Base-by-base conservation (phyloP, 2,888 invertebrate species). In the Eupithecia insigniata region DNA sequence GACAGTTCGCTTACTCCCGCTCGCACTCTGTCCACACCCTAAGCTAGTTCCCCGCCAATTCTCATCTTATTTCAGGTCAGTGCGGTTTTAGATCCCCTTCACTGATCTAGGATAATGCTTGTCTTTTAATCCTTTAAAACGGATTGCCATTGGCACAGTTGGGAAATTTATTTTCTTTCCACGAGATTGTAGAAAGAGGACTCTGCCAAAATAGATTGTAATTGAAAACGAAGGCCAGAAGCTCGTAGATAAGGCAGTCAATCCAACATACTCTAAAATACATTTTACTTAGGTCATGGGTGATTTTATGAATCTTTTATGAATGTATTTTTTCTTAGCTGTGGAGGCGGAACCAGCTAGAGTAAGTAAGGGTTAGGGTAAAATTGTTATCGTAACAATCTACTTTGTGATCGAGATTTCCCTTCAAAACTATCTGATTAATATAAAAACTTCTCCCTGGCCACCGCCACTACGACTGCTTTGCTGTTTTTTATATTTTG, bases 61-160 rank as follows among this genome's bases (percentile, higher is more conserved):
- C 70, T 77, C 72, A 78, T 76, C 76, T 75, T 67, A 77, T 71
- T 77, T 74, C 67, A 75, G 77, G 74, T 74, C 72, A 69, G 73
- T 70, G 76, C 74, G 74, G 77, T 72, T 76, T 74, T 68, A 74
- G 71, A 73, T 66, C 74, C 75, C 71, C 70, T 66, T 61, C 73
- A 71, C 77, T 77, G 77, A 77, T 74, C 78, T 76, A 73, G 77
- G 73, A 76, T 77, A 77, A 73, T 75, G 73, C 70, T 70, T 64
- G 71, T 74, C 73, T 70, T 72, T 76, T 75, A 78, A 77, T 77
- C 78, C 78, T 78, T 75, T 76, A 77, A 75, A 77, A 75, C 72
- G 75, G 74, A 77, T 71, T 77, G 73, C 74, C 74, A 73, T 74
- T 76, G 74, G 67, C 64, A 16, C 70, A 68, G 66, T 70, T 36